phyloP scores from a whole-genome alignment of 2,113 vertebrate genomes.

The Dolichotis patagonum region DNA sequence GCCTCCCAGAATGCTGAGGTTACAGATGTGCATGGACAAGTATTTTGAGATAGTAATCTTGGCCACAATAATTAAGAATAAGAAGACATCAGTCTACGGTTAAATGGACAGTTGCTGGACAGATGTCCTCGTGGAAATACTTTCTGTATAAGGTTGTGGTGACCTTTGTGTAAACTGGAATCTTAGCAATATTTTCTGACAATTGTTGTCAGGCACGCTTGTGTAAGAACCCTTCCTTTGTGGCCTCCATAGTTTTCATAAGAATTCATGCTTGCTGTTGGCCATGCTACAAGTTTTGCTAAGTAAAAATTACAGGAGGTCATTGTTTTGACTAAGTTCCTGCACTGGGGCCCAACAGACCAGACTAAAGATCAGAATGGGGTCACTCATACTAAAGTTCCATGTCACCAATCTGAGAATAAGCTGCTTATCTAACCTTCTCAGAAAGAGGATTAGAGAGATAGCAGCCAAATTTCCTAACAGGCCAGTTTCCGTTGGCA shows the following conservation, averaged over 20 bases:
- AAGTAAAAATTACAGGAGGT: not conserved
- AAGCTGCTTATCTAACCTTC: not conserved
- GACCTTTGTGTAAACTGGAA: not conserved
- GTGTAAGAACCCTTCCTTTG: not conserved
- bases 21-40: not conserved
- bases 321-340: not conserved
- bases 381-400: not conserved
- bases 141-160: not conserved
- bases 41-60: not conserved
- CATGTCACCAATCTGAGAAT: not conserved
- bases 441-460: not conserved
- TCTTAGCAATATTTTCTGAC: not conserved
- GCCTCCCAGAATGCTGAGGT: not conserved
- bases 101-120: not conserved
- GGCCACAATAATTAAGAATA: not conserved
- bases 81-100: not conserved
- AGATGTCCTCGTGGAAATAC: not conserved
- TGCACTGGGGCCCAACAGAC: not conserved
- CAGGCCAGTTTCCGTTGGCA: not conserved
- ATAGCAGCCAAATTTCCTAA: not conserved
- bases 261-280: not conserved
- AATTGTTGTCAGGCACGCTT: not conserved
- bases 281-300: not conserved
- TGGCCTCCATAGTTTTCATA: not conserved
- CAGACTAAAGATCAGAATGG: not conserved